Conservation (phyloP, 1,140 invertebrate genomes). For the Forficula auricularia region DNA sequence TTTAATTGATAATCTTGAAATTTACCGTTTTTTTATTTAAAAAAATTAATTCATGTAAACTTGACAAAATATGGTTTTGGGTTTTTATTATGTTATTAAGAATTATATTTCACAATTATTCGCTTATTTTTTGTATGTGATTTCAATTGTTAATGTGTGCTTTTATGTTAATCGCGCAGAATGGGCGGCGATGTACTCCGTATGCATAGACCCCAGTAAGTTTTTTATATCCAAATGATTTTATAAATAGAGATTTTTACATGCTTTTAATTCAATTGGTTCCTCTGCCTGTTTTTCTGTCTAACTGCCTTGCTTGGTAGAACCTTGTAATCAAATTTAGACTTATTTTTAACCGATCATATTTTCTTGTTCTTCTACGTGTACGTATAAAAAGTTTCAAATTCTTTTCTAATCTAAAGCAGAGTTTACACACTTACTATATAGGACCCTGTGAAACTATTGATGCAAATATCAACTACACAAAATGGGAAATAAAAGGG, state of each 20-base stretch:
- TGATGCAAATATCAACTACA: too few relatives aligned
- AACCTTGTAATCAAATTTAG: background rate
- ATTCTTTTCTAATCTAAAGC: background rate
- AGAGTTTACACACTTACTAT: too few relatives aligned
- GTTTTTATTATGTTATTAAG: too few relatives aligned
- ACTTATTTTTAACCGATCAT: background rate
- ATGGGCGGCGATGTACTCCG: slow-evolving; percentile 40
- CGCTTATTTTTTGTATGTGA: too few relatives aligned
- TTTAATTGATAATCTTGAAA: background rate
- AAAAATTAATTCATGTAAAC: too few relatives aligned
- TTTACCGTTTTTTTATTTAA: slow-evolving; percentile 12
- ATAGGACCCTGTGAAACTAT: too few relatives aligned
- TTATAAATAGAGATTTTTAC: background rate
- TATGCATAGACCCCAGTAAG: slow-evolving; percentile 54
- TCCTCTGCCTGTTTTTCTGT: too few relatives aligned
- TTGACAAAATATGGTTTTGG: too few relatives aligned
- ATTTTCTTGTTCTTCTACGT: background rate
- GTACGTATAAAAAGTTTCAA: background rate
- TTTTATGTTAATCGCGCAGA: slow-evolving; percentile 21
- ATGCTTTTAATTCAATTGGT: background rate
- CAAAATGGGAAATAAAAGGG: too few relatives aligned
- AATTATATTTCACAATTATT: too few relatives aligned
- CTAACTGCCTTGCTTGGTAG: background rate
- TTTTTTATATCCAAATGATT: slow-evolving; percentile 24
- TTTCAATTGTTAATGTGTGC: slow-evolving; percentile 18